Percentiles rank a stretch among this genome's conserved stretches.
These are phyloP conservation scores for Fukomys damarensis DNA, from an alignment of 2,113 vertebrate genomes.

Conservation along the genomic window DNA sequence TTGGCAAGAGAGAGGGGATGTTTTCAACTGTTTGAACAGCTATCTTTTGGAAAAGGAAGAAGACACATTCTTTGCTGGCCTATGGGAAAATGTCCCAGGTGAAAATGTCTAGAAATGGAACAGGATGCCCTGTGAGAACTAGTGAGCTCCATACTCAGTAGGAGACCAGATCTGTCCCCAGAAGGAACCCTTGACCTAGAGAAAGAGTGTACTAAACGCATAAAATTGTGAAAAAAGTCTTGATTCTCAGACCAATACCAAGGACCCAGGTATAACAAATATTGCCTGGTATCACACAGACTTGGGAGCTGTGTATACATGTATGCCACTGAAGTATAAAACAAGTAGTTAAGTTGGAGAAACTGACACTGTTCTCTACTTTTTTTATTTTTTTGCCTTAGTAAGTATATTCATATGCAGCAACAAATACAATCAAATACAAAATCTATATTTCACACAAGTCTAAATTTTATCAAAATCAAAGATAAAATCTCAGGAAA, in stretches of 20 bases:
- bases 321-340: background rate
- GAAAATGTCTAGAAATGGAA: background rate
- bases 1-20: background rate
- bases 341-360: background rate
- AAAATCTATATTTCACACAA: background rate
- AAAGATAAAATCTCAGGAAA: background rate
- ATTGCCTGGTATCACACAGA: background rate
- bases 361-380: background rate
- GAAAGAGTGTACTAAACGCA: background rate
- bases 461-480: background rate
- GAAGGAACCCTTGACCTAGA: background rate
- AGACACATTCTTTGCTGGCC: background rate
- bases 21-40: background rate
- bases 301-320: background rate
- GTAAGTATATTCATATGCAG: background rate
- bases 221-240: background rate
- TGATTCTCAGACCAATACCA: background rate
- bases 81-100: background rate
- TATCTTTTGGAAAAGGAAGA: background rate
- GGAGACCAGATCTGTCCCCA: background rate
- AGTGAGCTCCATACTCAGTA: background rate
- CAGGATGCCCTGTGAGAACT: background rate
- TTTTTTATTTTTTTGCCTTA: background rate
- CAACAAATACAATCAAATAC: conserved; percentile 12
- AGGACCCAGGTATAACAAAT: background rate